Evolutionary conservation across 2,888 invertebrate genomes (phyloP).

Genomic region (Dorcus hopei): DNA sequence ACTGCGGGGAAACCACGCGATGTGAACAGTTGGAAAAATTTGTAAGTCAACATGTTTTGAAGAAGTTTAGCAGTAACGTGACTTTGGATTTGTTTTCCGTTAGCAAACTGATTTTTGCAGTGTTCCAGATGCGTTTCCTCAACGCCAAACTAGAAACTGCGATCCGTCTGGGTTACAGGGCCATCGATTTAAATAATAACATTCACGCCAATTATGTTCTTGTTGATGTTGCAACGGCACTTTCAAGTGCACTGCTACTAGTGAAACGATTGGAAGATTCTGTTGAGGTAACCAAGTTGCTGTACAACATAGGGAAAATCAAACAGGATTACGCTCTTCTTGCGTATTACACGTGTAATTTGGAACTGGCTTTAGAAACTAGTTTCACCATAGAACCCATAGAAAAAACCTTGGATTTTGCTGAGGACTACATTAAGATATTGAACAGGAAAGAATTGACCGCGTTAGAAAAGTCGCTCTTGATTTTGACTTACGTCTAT

Average conservation of each 20-base stretch:
- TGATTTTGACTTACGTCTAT: slow-evolving; percentile 24
- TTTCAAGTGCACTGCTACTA: slow-evolving; percentile 50
- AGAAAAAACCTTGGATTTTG: slow-evolving; percentile 49
- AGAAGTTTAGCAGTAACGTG: slow-evolving; percentile 40
- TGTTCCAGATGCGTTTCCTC: slow-evolving; percentile 36
- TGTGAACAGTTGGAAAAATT: slow-evolving; percentile 45
- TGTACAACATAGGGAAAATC: slow-evolving; percentile 35
- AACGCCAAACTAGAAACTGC: slow-evolving; percentile 9
- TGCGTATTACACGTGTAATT: slow-evolving; percentile 58
- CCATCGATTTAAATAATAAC: slow-evolving; percentile 48
- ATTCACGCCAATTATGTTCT: slow-evolving; percentile 49
- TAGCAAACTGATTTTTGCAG: slow-evolving; percentile 8
- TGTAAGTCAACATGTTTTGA: slow-evolving; percentile 30
- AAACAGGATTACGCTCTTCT: slow-evolving; percentile 39
- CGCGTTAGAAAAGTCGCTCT: slow-evolving; percentile 23
- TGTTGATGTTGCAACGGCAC: slow-evolving; percentile 50
- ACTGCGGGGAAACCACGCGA: slow-evolving; percentile 45
- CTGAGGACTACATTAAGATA: slow-evolving; percentile 37
- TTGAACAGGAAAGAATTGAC: slow-evolving; percentile 10
- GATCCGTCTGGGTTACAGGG: slow-evolving; percentile 13
- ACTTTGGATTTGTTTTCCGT: slow-evolving; percentile 46
- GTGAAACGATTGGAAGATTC: slow-evolving; percentile 53
- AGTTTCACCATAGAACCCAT: slow-evolving; percentile 55
- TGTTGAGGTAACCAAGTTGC: slow-evolving; percentile 49
- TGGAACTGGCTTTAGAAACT: slow-evolving; percentile 58